Evolutionary conservation across 2,113 vertebrate species (phyloP), one percentile per base, ranked within the genome.

Genomic region (Labrus mixtus): DNA sequence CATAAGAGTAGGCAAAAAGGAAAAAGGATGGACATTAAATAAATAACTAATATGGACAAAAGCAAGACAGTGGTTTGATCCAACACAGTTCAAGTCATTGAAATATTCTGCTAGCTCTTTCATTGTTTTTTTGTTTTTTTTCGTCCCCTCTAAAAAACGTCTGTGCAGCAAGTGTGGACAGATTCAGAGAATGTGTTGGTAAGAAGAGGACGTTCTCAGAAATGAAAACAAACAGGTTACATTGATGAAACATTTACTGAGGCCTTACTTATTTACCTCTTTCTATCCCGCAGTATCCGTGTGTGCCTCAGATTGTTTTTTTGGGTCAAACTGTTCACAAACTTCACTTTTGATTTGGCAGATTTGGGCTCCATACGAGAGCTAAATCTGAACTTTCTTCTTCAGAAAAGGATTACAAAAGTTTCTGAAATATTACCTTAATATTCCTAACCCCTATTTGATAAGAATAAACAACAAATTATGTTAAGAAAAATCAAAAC

Each of bases 21-120:
- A 17, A 39, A 60, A 50, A 75, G 58, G 58, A 25, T 22, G 17
- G 54, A 83, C 81, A 73, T 69, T 74, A 78, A 92, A 94, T 94
- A 95, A 94, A 94, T 93, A 94, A 81, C 66, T 70, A 81, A 75
- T 33, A 72, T 15, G 41, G 60, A 78, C 80, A 85, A n/a, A 19
- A 86, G 58, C 50, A 23, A 87, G 53, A 91, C 87, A 94, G 94
- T 94, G 94, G 94, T 94, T 95, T 87, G 70, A 92, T 93, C 93
- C 93, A 92, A 75, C 85, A 87, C 73, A 86, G 83, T 94, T 95
- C 92, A 94, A 95, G 93, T 94, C 88, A 87, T 82, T 61, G 12
- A 66, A 86, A 81, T 68, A 73, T 62, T 48, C 16, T 56, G 71
- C 20, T 68, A 50, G 25, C 19, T 19, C 8, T 43, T 41, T 7